Conservation (phyloP, 2,113 vertebrate genomes). For the Vidua macroura region DNA sequence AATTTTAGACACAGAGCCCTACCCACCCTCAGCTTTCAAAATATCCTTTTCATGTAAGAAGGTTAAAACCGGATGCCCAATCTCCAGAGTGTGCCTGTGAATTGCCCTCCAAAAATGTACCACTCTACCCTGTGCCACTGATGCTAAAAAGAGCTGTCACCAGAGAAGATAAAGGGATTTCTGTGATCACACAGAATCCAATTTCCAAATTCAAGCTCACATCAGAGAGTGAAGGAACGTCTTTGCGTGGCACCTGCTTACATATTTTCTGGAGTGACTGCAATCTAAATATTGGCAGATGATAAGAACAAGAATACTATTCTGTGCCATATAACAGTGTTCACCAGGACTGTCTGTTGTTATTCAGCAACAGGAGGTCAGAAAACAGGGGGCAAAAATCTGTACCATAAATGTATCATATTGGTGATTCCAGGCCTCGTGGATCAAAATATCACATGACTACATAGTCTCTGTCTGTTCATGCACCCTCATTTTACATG, state of each 20-base stretch:
- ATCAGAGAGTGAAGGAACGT: neutral
- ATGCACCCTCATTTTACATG: neutral
- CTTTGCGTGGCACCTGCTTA: neutral
- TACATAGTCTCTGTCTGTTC: neutral
- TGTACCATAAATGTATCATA: neutral
- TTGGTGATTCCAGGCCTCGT: neutral
- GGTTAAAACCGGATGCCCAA: neutral
- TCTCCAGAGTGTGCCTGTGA: neutral
- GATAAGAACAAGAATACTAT: neutral
- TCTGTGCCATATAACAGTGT: neutral
- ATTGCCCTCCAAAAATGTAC: neutral
- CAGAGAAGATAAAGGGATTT: neutral
- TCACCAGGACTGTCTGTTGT: neutral
- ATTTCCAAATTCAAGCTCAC: neutral
- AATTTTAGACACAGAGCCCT: neutral
- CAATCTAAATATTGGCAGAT: neutral
- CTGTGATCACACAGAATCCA: neutral
- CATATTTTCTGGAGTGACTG: neutral
- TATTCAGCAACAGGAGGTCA: neutral
- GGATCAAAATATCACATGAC: neutral
- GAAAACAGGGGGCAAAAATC: neutral
- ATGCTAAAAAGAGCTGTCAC: neutral
- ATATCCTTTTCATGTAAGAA: neutral
- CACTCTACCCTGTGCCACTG: neutral
- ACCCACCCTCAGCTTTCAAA: neutral